Evolutionary conservation across 2,888 invertebrate genomes (phyloP).

Genomic region (Teleogryllus oceanicus): DNA sequence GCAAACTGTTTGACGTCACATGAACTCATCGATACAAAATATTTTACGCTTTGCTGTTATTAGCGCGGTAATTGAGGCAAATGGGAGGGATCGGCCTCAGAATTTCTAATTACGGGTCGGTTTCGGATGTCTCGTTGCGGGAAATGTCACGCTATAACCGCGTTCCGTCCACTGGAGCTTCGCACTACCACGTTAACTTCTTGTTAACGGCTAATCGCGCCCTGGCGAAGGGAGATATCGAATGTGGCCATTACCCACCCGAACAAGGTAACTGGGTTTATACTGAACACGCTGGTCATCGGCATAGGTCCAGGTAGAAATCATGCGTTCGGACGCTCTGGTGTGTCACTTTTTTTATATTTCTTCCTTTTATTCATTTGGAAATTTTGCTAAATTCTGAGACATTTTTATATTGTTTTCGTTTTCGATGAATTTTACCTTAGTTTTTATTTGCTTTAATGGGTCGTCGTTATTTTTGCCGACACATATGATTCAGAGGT

Average conservation of each 20-base stretch:
- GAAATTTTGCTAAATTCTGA: too few relatives aligned
- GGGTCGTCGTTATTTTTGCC: too few relatives aligned
- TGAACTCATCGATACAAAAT: conserved; percentile 4
- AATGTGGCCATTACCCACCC: background rate
- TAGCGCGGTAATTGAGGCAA: background rate
- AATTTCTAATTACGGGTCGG: conserved; percentile 6
- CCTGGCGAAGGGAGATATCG: background rate
- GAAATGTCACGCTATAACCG: conserved; percentile 1
- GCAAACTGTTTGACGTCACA: background rate
- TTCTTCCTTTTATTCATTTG: too few relatives aligned
- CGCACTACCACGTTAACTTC: background rate
- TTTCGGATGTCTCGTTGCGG: background rate
- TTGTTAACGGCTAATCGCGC: background rate
- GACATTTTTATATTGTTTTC: too few relatives aligned
- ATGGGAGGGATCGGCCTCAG: background rate
- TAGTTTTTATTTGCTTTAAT: too few relatives aligned
- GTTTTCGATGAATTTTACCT: too few relatives aligned
- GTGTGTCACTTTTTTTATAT: too few relatives aligned
- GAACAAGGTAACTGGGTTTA: conserved; percentile 6
- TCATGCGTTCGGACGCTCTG: too few relatives aligned
- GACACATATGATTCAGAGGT: too few relatives aligned
- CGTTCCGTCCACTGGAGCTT: background rate
- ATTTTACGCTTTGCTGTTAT: background rate
- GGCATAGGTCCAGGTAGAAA: too few relatives aligned
- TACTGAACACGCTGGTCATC: background rate